These are phyloP conservation scores for Argya squamiceps DNA, from an alignment of 2,797 vertebrate genomes.

Conservation along the genomic window DNA sequence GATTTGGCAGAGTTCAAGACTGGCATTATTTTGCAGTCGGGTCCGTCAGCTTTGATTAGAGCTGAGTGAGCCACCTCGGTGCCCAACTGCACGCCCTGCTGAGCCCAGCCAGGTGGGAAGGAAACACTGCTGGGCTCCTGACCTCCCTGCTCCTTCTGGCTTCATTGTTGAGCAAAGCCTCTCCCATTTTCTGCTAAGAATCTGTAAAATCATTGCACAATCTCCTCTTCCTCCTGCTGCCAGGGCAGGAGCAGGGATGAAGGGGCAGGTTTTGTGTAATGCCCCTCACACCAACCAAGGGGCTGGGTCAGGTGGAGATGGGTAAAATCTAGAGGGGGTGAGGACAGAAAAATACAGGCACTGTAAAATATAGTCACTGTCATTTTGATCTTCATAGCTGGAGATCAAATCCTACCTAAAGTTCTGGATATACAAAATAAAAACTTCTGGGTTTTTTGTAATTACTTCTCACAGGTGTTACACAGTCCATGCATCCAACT, in stretches of 20 bases:
- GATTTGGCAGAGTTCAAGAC: not conserved
- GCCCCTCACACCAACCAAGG: not conserved
- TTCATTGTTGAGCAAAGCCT: not conserved
- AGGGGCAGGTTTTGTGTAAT: not conserved
- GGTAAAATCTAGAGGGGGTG: not conserved
- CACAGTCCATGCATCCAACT: rapidly evolving
- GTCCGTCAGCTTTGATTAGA: not conserved
- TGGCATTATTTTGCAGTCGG: not conserved
- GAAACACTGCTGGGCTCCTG: not conserved
- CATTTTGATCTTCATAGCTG: not conserved
- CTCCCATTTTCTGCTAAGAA: not conserved
- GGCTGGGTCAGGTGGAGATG: not conserved
- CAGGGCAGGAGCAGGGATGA: not conserved
- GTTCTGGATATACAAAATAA: not conserved
- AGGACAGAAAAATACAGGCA: not conserved
- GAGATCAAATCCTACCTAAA: not conserved
- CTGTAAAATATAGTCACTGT: not conserved
- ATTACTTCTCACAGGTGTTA: not conserved
- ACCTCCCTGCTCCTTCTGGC: not conserved
- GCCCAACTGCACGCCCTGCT: not conserved
- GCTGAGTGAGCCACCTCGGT: not conserved
- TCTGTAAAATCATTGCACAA: not conserved
- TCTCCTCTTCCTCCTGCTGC: rapidly evolving
- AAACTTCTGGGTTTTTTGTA: not conserved
- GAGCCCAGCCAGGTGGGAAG: not conserved